Percentiles rank a stretch among this genome's conserved stretches.
Conservation (phyloP, 2,888 invertebrate genomes). For the Cheilosia urbana region DNA sequence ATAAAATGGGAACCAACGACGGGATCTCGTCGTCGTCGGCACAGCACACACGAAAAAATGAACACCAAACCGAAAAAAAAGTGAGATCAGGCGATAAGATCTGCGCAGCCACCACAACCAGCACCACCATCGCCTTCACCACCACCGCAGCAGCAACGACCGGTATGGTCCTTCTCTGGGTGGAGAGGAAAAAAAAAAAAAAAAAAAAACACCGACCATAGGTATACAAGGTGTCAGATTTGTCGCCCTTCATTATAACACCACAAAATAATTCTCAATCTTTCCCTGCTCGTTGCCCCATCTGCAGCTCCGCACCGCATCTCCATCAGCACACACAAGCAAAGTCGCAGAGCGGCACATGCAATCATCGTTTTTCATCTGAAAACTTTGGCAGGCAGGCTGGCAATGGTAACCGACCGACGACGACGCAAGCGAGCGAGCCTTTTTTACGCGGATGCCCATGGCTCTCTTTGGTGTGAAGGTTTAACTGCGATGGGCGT, state of each 20-base stretch:
- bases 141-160: constrained; percentile 66
- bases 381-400: constrained; percentile 68
- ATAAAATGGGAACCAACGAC: constrained; percentile 74
- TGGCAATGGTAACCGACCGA: constrained; percentile 33
- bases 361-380: constrained; percentile 76
- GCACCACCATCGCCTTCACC: constrained; percentile 50
- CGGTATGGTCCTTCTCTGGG: constrained; percentile 72
- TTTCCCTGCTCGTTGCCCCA: constrained; percentile 16
- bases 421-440: constrained; percentile 26
- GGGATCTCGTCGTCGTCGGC: constrained; percentile 72
- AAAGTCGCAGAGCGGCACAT: constrained; percentile 63
- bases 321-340: constrained; percentile 31
- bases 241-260: constrained; percentile 83
- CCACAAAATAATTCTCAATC: constrained; percentile 76
- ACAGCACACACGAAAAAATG: constrained; percentile 63
- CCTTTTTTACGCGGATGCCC: constrained; percentile 65
- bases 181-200: constrained; percentile 59
- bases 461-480: constrained; percentile 73
- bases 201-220: constrained; percentile 58
- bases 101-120: constrained; percentile 68
- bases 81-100: constrained; percentile 83
- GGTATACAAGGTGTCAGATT: constrained; percentile 83
- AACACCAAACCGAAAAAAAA: constrained; percentile 76
- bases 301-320: constrained; percentile 16
- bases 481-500: constrained; percentile 71